Evolutionary conservation across 2,113 vertebrate genomes (phyloP).

Genomic region (Paratilapia polleni): DNA sequence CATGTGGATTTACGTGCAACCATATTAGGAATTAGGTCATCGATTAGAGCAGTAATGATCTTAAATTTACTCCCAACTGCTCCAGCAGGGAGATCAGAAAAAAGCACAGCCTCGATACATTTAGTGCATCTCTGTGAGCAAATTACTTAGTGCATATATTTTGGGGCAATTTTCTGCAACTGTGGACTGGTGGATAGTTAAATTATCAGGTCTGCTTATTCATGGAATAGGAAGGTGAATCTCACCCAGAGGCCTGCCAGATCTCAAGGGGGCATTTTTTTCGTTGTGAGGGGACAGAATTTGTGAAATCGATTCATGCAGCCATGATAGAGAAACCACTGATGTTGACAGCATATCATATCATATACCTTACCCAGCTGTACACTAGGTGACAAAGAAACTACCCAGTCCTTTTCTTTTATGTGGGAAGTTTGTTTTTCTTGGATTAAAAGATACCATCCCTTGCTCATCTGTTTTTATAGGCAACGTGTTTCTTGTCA

Average conservation of each 20-base stretch:
- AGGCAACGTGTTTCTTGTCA: background rate
- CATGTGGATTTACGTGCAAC: background rate
- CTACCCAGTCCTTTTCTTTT: background rate
- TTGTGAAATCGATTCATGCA: background rate
- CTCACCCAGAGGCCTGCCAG: background rate
- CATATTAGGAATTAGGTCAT: background rate
- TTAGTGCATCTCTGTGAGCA: background rate
- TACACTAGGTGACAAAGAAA: background rate
- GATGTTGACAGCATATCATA: too few species aligned
- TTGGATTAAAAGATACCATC: background rate
- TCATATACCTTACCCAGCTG: background rate
- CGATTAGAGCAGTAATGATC: background rate
- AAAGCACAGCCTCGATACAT: background rate
- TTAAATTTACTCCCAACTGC: background rate
- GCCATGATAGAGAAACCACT: background rate
- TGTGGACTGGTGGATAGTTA: background rate
- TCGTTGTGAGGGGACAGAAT: background rate
- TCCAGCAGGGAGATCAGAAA: background rate
- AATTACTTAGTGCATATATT: background rate
- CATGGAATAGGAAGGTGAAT: background rate
- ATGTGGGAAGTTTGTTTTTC: background rate
- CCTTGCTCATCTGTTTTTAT: fast-evolving
- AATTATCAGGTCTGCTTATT: conserved; percentile 10
- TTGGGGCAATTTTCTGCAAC: too few species aligned
- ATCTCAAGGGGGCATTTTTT: background rate